Base-by-base conservation (phyloP, 2,113 vertebrate species). In the Nettapus auritus region DNA sequence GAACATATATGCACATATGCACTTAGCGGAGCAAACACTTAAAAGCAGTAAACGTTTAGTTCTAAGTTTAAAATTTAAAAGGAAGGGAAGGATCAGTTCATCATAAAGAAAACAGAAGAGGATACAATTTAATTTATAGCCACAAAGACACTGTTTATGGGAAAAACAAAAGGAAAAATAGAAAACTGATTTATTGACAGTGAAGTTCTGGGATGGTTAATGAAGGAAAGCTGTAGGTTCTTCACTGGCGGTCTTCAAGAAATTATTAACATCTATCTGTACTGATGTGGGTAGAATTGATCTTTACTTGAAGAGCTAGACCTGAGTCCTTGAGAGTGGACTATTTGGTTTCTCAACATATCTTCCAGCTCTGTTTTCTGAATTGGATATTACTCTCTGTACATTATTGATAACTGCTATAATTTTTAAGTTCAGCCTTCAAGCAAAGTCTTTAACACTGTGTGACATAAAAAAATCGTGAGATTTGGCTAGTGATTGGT, bases 341-440 rank as follows among this genome's bases (percentile, higher is more conserved):
- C 26, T 66, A 1, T 22, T 63, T 60, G 23, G 5, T 60, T 82
- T 75, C 36, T 84, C 33, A 87, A 18, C 6, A 6, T 23, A 33
- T 17, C 21, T 82, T 33, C 6, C n/a, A 82, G 25, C 5, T 70
- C 4, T 75, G 7, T 75, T 94, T 94, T 75, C 21, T 26, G 8
- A 50, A 31, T 36, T 81, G 44, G 15, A 11, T 40, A 62, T 25
- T 78, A 20, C 17, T 13, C 6, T 74, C 28, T 0, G 0, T 33
- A 44, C 16, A 4, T 64, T 70, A 89, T 40, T 91, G 29, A 21
- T 70, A 85, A 63, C 46, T 66, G 16, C 8, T 23, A 59, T 14
- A 50, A 63, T 82, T 91, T 78, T 82, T 28, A 84, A 34, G 4
- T 55, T 74, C 38, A 81, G 7, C 6, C 48, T 79, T 70, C 9